Evolutionary conservation across 2,888 invertebrate genomes (phyloP).

Genomic region (Marronus borbonicus): DNA sequence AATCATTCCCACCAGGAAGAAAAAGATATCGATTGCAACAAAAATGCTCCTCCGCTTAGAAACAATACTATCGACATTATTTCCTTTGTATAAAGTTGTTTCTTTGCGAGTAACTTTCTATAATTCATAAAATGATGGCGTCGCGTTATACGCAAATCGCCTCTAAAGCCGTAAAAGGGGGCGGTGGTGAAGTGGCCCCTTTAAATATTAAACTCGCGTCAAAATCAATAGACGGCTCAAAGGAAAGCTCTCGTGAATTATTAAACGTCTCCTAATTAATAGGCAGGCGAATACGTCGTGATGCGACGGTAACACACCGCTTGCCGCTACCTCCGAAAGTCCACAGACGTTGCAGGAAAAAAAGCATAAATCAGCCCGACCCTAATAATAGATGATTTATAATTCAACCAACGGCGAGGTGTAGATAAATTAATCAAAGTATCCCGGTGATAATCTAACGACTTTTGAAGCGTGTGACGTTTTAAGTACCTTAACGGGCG

Average conservation of each 20-base stretch:
- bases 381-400: neutral
- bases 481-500: neutral
- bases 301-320: neutral
- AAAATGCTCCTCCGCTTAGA: constrained; percentile 19
- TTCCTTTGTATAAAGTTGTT: constrained; percentile 14
- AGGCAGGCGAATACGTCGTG: constrained; percentile 16
- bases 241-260: constrained; percentile 4
- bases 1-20: neutral
- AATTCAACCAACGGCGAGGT: neutral
- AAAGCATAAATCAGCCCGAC: constrained; percentile 14
- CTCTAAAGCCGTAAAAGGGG: constrained; percentile 27
- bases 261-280: constrained; percentile 38
- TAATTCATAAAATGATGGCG: constrained; percentile 17
- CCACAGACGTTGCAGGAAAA: constrained; percentile 9
- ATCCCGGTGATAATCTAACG: neutral
- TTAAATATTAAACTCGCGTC: constrained; percentile 34
- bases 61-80: neutral
- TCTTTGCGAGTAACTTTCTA: constrained; percentile 13
- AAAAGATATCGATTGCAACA: constrained; percentile 10
- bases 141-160: constrained; percentile 13
- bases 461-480: constrained; percentile 1
- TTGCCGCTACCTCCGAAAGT: neutral
- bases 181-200: neutral
- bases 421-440: neutral
- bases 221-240: constrained; percentile 14